Conservation (phyloP, 2,888 invertebrate species). For the Aspidiotus rigidus region DNA sequence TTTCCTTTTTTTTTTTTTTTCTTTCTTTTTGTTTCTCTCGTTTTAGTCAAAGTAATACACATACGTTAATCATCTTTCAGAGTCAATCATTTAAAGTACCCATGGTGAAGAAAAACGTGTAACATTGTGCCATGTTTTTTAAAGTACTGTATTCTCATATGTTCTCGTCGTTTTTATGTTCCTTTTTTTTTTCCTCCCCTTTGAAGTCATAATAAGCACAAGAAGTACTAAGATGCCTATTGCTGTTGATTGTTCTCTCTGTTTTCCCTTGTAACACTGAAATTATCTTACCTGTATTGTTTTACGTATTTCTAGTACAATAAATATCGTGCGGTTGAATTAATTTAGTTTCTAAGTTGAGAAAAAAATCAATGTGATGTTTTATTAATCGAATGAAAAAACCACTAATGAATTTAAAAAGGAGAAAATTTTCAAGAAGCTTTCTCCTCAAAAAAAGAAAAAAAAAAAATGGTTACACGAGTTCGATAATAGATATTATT, state of each 20-base stretch:
- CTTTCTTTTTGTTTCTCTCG: background rate
- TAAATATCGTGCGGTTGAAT: slow-evolving; percentile 22
- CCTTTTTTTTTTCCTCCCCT: slow-evolving; percentile 6
- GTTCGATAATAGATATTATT: slow-evolving; percentile 25
- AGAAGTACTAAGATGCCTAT: too few species aligned
- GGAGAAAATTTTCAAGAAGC: slow-evolving; percentile 13
- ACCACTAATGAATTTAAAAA: slow-evolving; percentile 2
- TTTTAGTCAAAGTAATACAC: too few species aligned
- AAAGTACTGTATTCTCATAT: slow-evolving; percentile 8
- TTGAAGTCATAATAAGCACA: background rate
- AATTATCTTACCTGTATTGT: too few species aligned
- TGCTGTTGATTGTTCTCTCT: too few species aligned
- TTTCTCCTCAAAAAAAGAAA: slow-evolving; percentile 8
- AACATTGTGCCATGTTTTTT: slow-evolving; percentile 12
- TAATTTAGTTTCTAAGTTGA: slow-evolving; percentile 30
- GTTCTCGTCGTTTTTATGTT: background rate
- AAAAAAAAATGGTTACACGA: background rate
- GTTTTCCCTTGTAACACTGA: too few species aligned
- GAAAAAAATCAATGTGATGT: slow-evolving; percentile 27
- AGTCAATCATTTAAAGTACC: too few species aligned
- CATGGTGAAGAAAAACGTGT: too few species aligned
- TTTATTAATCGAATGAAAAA: slow-evolving; percentile 19
- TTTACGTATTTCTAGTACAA: too few species aligned
- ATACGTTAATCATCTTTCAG: too few species aligned
- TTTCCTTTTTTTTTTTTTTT: slow-evolving; percentile 4